Evolutionary conservation across 2,888 invertebrate species (phyloP).

Genomic region (Molorchus minor): DNA sequence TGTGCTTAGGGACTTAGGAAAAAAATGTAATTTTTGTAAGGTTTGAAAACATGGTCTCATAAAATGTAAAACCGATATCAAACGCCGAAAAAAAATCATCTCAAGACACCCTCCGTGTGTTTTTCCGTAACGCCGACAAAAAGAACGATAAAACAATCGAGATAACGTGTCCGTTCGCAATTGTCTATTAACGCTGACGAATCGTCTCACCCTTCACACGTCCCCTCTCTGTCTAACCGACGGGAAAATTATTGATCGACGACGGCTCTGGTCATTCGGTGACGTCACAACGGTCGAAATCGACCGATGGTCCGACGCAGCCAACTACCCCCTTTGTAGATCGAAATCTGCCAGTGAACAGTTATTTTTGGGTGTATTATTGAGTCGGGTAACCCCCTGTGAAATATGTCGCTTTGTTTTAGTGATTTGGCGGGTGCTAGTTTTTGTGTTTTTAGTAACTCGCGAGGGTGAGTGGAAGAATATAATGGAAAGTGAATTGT

Average conservation of each 20-base stretch:
- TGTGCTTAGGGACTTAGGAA: too few species aligned
- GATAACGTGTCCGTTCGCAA: constrained; percentile 40
- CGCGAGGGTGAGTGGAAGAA: too few species aligned
- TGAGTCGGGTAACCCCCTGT: neutral
- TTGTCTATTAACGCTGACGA: constrained; percentile 38
- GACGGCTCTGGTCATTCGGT: constrained; percentile 56
- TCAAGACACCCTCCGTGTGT: too few species aligned
- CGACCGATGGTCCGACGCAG: constrained; percentile 49
- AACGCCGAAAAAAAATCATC: too few species aligned
- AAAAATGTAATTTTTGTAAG: too few species aligned
- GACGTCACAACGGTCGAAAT: constrained; percentile 61
- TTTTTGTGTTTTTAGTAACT: too few species aligned
- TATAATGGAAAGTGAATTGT: too few species aligned
- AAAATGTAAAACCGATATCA: too few species aligned
- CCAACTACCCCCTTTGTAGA: constrained; percentile 44
- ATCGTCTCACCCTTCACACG: constrained; percentile 17
- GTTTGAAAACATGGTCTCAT: too few species aligned
- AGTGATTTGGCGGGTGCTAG: too few species aligned
- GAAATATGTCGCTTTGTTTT: too few species aligned
- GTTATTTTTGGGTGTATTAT: constrained; percentile 28
- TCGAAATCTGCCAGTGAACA: constrained; percentile 42
- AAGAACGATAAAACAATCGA: constrained; percentile 28
- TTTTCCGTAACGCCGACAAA: too few species aligned
- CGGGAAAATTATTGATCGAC: constrained; percentile 61
- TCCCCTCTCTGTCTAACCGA: constrained; percentile 22